These are phyloP conservation scores for Patella ulyssiponensis DNA, from an alignment of 2,888 invertebrate species.

Conservation along the genomic window DNA sequence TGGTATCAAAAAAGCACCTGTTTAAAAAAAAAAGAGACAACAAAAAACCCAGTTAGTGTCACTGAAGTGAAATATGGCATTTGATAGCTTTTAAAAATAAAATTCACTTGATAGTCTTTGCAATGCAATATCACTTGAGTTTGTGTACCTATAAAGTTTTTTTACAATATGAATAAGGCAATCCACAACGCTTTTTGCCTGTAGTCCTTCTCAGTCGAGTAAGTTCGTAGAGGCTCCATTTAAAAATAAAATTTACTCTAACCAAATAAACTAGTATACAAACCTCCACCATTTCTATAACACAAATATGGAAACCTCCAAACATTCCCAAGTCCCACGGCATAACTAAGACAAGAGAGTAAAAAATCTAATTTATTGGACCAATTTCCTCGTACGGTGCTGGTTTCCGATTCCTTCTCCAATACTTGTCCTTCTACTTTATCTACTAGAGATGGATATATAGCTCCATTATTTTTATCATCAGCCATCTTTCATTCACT, in stretches of 20 bases:
- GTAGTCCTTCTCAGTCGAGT: too few species aligned
- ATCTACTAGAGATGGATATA: neutral
- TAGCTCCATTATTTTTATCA: constrained; percentile 2
- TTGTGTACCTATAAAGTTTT: too few species aligned
- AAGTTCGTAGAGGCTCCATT: too few species aligned
- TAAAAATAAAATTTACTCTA: too few species aligned
- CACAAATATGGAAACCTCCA: neutral
- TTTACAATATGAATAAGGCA: too few species aligned
- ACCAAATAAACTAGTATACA: neutral
- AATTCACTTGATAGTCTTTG: too few species aligned
- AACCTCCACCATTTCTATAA: constrained; percentile 8
- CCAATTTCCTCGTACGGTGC: neutral
- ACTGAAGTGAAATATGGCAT: too few species aligned
- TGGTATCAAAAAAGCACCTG: constrained; percentile 84
- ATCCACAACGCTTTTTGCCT: too few species aligned
- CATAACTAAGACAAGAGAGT: neutral
- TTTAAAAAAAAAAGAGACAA: constrained; percentile 24
- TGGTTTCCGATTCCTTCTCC: neutral
- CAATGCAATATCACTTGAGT: too few species aligned
- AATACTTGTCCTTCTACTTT: neutral
- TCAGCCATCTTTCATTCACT: neutral
- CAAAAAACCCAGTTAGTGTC: neutral
- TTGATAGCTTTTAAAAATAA: too few species aligned
- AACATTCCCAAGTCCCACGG: neutral
- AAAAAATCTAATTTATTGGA: constrained; percentile 1